Percentiles rank a stretch among this genome's conserved stretches.
Evolutionary conservation across 2,888 invertebrate species (phyloP).

Genomic region (Agonopterix alstromeriana): DNA sequence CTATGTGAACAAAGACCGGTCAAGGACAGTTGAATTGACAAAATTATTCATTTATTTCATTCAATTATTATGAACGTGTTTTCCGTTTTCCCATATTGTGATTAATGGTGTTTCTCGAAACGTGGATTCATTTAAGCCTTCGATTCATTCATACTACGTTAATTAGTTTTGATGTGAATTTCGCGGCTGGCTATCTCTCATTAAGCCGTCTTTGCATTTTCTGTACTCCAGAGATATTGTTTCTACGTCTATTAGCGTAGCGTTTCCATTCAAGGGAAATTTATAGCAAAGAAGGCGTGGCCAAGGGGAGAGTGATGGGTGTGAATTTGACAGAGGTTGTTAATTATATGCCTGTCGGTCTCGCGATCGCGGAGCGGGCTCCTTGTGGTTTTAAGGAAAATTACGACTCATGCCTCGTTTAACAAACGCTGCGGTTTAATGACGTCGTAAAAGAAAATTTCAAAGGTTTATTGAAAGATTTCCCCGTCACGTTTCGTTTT

Average conservation of each 20-base stretch:
- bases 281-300: conserved; percentile 31
- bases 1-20: too few relatives aligned
- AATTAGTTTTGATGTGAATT: conserved; percentile 16
- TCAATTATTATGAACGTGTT: conserved; percentile 8
- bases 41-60: too few relatives aligned
- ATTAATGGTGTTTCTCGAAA: conserved; percentile 8
- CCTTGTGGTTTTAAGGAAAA: conserved; percentile 41
- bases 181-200: conserved; percentile 9
- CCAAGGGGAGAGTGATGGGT: conserved; percentile 38
- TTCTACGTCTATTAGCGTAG: conserved; percentile 1
- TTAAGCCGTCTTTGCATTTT: conserved; percentile 1
- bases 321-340: conserved; percentile 65
- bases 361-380: conserved; percentile 27
- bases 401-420: conserved; percentile 48
- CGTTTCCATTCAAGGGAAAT: conserved; percentile 32
- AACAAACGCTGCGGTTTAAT: conserved; percentile 43
- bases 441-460: conserved; percentile 42
- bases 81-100: conserved; percentile 5
- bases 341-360: conserved; percentile 58
- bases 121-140: conserved; percentile 17
- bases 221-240: conserved; percentile 1
- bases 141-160: conserved; percentile 18
- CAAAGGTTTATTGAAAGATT: conserved; percentile 26
- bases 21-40: too few relatives aligned
- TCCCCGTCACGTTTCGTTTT: conserved; percentile 3